These are phyloP conservation scores for Ernsta delagoae DNA, from an alignment of 2,888 invertebrate species.

Conservation along the genomic window DNA sequence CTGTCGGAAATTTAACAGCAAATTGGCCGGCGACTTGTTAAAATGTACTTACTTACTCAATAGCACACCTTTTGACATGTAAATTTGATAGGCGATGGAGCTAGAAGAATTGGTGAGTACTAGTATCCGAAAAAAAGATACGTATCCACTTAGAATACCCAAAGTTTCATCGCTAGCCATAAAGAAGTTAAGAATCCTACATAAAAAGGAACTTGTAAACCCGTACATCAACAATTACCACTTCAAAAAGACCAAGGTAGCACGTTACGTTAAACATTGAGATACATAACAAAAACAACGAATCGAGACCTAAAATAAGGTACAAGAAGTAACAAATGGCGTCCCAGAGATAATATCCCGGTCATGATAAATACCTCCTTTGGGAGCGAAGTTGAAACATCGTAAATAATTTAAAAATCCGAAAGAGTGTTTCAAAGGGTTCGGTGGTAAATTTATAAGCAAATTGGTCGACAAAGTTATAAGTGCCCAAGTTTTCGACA, in stretches of 20 bases:
- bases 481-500: not conserved
- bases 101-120: too few relatives aligned
- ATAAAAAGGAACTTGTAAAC: too few relatives aligned
- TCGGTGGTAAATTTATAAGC: slow-evolving; percentile 20
- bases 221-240: too few relatives aligned
- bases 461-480: slow-evolving; percentile 25
- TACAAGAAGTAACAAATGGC: not conserved
- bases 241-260: too few relatives aligned
- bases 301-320: not conserved
- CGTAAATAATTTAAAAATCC: slow-evolving; percentile 65
- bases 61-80: too few relatives aligned
- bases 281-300: too few relatives aligned
- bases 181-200: too few relatives aligned
- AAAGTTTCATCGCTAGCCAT: too few relatives aligned
- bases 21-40: slow-evolving; percentile 14
- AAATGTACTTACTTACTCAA: not conserved
- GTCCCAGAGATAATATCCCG: slow-evolving; percentile 33
- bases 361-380: slow-evolving; percentile 38
- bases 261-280: too few relatives aligned
- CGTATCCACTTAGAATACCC: too few relatives aligned
- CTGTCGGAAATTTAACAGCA: slow-evolving; percentile 16
- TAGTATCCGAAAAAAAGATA: too few relatives aligned
- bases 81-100: too few relatives aligned
- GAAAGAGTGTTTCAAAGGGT: slow-evolving; percentile 18
- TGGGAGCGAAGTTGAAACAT: slow-evolving; percentile 41